Percentiles rank a stretch among this genome's conserved stretches.
These are phyloP conservation scores for Tetramorium alpestre DNA, from an alignment of 1,140 invertebrate species.

Conservation along the genomic window DNA sequence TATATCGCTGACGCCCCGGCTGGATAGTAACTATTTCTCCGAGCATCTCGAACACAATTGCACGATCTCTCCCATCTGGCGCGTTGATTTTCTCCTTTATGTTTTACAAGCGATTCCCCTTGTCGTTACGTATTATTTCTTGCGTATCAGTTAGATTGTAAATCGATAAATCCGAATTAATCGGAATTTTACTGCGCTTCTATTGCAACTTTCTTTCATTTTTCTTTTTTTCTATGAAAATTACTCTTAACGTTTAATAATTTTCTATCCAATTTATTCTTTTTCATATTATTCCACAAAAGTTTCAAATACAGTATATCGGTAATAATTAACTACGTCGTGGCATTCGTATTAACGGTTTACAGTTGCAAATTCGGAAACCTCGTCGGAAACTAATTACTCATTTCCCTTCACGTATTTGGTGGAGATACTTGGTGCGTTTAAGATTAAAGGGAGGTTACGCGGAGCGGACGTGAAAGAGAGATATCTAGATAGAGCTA, in stretches of 20 bases:
- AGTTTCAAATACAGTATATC: neutral
- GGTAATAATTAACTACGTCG: neutral
- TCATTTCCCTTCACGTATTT: conserved; percentile 42
- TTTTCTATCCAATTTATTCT: neutral
- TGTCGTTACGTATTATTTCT: conserved; percentile 5
- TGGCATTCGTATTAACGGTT: neutral
- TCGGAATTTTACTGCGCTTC: neutral
- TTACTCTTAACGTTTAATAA: neutral
- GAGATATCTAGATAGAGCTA: conserved; percentile 58
- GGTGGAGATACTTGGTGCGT: conserved; percentile 48
- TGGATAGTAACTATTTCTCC: conserved; percentile 35
- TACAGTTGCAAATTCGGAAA: conserved; percentile 27
- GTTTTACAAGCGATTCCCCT: conserved; percentile 15
- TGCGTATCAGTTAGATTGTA: neutral
- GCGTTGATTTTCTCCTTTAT: conserved; percentile 29
- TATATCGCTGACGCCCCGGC: conserved; percentile 45
- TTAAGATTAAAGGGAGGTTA: conserved; percentile 54
- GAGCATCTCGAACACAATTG: conserved; percentile 40
- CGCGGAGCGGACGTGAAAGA: neutral
- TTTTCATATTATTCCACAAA: neutral
- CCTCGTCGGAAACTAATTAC: conserved; percentile 43
- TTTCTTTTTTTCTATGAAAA: neutral
- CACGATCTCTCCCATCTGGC: conserved; percentile 43
- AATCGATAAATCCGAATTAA: conserved; percentile 2
- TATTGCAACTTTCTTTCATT: neutral